phyloP scores from a whole-genome alignment of 2,797 vertebrate genomes.

The Psittacula derbiana region DNA sequence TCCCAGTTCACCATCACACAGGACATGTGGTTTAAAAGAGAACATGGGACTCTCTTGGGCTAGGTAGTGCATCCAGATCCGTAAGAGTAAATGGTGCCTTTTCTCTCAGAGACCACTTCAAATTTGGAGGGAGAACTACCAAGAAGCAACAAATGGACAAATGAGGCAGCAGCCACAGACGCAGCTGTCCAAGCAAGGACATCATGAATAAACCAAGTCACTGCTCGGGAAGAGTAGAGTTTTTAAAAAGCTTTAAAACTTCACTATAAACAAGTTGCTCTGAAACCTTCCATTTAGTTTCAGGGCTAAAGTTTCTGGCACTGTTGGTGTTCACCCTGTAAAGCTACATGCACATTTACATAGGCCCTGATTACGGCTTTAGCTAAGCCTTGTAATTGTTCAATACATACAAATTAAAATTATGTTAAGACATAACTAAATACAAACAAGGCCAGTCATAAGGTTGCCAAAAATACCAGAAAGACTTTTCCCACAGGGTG shows the following conservation, averaged over 20 bases:
- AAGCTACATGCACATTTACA: not conserved
- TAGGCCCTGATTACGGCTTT: not conserved
- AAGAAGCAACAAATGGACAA: not conserved
- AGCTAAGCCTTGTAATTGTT: not conserved
- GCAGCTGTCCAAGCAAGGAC: not conserved
- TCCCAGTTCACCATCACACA: not conserved
- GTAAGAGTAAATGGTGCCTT: not conserved
- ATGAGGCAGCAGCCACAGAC: not conserved
- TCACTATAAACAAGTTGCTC: not conserved
- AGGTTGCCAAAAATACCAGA: not conserved
- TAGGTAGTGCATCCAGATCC: rapidly evolving
- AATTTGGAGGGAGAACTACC: not conserved
- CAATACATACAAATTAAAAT: not conserved
- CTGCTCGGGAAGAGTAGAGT: not conserved
- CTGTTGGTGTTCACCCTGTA: not conserved
- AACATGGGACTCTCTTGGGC: not conserved
- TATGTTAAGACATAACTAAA: not conserved
- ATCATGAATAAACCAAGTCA: not conserved
- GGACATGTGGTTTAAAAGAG: not conserved
- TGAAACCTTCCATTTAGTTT: not conserved
- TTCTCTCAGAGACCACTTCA: not conserved
- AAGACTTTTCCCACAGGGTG: not conserved
- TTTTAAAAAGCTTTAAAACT: not conserved
- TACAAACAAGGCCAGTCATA: not conserved
- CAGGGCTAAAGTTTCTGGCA: not conserved